Percentiles rank a stretch among this genome's conserved stretches.
phyloP scores from a whole-genome alignment of 2,888 invertebrate species.

The Euplagia quadripunctaria region DNA sequence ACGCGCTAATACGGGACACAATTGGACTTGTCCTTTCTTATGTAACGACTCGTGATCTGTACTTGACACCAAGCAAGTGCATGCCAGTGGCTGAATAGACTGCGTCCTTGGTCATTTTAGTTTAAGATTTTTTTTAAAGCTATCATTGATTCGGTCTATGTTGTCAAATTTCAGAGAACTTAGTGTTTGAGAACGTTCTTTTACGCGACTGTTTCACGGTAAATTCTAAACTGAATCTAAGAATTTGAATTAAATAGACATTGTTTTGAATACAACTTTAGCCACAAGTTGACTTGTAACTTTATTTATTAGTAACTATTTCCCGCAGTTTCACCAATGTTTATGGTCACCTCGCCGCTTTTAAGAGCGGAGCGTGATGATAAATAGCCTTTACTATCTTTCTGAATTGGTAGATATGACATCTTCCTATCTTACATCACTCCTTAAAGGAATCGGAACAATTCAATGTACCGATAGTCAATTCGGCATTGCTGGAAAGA shows the following conservation, averaged over 20 bases:
- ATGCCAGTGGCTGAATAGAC: slow-evolving; percentile 34
- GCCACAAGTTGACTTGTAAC: too few relatives aligned
- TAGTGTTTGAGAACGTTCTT: neutral
- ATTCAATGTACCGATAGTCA: too few relatives aligned
- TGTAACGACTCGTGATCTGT: slow-evolving; percentile 58
- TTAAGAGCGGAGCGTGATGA: too few relatives aligned
- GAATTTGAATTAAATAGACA: too few relatives aligned
- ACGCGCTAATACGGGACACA: slow-evolving; percentile 55
- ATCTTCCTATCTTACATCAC: too few relatives aligned
- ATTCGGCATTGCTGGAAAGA: too few relatives aligned
- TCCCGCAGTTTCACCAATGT: neutral
- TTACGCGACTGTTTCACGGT: neutral
- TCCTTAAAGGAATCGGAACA: too few relatives aligned
- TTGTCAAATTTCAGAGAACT: neutral
- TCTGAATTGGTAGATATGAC: too few relatives aligned
- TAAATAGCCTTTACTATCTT: too few relatives aligned
- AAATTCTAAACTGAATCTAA: neutral
- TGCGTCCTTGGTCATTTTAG: slow-evolving; percentile 19
- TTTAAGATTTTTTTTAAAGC: neutral
- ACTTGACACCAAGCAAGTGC: slow-evolving; percentile 61
- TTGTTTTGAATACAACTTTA: too few relatives aligned
- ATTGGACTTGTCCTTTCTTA: slow-evolving; percentile 65
- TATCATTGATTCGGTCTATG: neutral
- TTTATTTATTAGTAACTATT: too few relatives aligned
- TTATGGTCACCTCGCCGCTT: neutral